Conservation (phyloP, 1,140 invertebrate species). For the Rhyzopertha dominica region DNA sequence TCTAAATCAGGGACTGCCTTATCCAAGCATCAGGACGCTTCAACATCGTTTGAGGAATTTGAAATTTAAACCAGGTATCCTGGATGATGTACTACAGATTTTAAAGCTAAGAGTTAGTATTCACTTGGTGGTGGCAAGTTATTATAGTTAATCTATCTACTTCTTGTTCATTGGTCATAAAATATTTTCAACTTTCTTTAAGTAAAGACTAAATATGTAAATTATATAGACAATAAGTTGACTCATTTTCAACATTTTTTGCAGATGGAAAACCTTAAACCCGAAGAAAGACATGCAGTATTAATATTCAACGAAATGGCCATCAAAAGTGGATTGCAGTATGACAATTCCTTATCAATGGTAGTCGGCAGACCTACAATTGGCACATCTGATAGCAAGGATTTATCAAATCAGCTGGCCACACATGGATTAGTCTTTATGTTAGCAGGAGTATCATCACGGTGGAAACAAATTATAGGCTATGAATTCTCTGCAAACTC, state of each 20-base stretch:
- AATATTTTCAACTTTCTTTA: too few relatives aligned
- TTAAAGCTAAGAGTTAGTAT: slow-evolving; percentile 6
- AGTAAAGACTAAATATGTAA: too few relatives aligned
- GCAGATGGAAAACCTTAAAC: slow-evolving; percentile 4
- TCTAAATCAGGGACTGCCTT: slow-evolving; percentile 12
- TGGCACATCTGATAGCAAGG: neutral
- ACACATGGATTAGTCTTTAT: slow-evolving; percentile 19
- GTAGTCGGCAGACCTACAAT: slow-evolving; percentile 8
- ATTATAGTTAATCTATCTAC: slow-evolving; percentile 3
- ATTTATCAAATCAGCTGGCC: slow-evolving; percentile 1
- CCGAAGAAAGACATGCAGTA: slow-evolving; percentile 10
- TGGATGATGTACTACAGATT: slow-evolving; percentile 15
- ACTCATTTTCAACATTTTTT: too few relatives aligned
- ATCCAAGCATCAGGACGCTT: slow-evolving; percentile 13
- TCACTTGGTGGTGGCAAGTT: neutral
- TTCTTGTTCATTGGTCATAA: too few relatives aligned
- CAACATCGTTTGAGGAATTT: slow-evolving; percentile 15
- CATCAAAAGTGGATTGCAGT: slow-evolving; percentile 9
- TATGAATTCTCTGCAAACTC: slow-evolving; percentile 14
- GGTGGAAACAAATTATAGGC: slow-evolving; percentile 14
- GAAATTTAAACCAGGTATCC: slow-evolving; percentile 15
- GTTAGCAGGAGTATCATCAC: slow-evolving; percentile 5
- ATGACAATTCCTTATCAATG: slow-evolving; percentile 3
- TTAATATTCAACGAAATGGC: slow-evolving; percentile 17
- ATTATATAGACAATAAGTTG: too few relatives aligned